These are phyloP conservation scores for Theonella swinhoei DNA, from an alignment of 37 sponge, comb jelly and placozoan species.

Conservation along the genomic window DNA sequence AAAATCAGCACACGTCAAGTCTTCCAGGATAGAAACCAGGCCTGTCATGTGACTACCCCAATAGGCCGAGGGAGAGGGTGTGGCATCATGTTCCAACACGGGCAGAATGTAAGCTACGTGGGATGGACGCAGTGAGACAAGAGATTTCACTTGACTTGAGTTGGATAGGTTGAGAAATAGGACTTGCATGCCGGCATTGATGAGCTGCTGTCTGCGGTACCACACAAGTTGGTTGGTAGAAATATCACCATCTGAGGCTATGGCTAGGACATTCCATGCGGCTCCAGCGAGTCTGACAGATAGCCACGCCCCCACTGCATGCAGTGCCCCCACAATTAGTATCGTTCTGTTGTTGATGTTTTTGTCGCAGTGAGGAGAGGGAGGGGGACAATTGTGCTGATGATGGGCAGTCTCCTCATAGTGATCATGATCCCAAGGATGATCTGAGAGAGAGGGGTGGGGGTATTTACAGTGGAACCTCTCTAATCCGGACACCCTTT, in stretches of 20 bases:
- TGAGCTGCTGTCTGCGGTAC: conserved; percentile 49
- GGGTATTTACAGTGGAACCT: too few species aligned
- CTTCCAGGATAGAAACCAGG: conserved; percentile 49
- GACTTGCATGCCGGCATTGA: conserved; percentile 14
- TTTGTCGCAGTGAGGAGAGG: neutral
- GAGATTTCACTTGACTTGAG: conserved; percentile 7
- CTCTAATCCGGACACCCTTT: too few species aligned
- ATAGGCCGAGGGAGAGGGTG: neutral
- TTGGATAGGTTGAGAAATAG: conserved; percentile 25
- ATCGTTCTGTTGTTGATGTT: neutral
- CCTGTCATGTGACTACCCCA: neutral
- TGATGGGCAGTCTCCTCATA: neutral
- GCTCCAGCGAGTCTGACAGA: neutral
- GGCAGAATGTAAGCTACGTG: conserved; percentile 28
- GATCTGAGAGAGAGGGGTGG: neutral
- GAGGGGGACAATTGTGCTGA: neutral
- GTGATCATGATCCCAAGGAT: neutral
- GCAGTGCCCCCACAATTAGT: conserved; percentile 44
- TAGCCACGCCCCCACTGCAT: conserved; percentile 37
- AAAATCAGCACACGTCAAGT: conserved; percentile 5
- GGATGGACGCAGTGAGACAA: neutral
- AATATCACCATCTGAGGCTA: neutral
- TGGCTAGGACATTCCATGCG: neutral
- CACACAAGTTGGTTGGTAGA: conserved; percentile 29
- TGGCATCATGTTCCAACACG: neutral